Evolutionary conservation across 2,888 invertebrate genomes (phyloP).

Genomic region (Drosophila kokeensis): DNA sequence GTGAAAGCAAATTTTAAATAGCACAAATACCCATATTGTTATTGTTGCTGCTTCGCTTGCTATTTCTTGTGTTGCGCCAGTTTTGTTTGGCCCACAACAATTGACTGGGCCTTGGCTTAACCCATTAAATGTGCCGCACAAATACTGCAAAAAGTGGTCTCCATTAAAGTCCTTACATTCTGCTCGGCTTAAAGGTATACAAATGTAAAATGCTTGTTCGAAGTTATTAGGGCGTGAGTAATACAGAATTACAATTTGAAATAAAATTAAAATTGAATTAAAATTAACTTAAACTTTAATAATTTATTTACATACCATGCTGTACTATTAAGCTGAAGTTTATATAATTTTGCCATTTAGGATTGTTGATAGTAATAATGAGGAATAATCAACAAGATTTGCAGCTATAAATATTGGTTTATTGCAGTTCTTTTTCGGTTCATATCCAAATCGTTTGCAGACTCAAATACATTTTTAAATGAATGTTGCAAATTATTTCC

Average conservation of each 20-base stretch:
- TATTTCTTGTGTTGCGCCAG: constrained; percentile 57
- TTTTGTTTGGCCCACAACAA: constrained; percentile 73
- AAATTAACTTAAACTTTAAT: too few species aligned
- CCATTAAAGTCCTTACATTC: constrained; percentile 13
- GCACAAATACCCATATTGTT: constrained; percentile 70
- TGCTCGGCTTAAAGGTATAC: not conserved
- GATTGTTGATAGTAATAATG: not conserved
- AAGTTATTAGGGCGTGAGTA: not conserved
- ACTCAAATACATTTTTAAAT: constrained; percentile 1
- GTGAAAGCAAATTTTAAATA: constrained; percentile 72
- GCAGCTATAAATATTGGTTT: not conserved
- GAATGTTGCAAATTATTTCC: constrained; percentile 20
- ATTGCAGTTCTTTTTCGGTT: not conserved
- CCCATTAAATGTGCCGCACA: constrained; percentile 45
- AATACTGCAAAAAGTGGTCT: constrained; percentile 29
- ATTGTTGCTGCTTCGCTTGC: constrained; percentile 39
- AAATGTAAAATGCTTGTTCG: not conserved
- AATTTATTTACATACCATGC: not conserved
- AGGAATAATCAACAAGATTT: not conserved
- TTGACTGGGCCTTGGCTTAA: constrained; percentile 53
- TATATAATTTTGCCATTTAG: not conserved
- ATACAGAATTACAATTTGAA: too few species aligned
- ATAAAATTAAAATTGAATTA: too few species aligned
- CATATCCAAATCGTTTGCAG: not conserved
- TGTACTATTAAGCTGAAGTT: not conserved